These are phyloP conservation scores for Solenopsis invicta DNA, from an alignment of 1,140 invertebrate species.

Conservation along the genomic window DNA sequence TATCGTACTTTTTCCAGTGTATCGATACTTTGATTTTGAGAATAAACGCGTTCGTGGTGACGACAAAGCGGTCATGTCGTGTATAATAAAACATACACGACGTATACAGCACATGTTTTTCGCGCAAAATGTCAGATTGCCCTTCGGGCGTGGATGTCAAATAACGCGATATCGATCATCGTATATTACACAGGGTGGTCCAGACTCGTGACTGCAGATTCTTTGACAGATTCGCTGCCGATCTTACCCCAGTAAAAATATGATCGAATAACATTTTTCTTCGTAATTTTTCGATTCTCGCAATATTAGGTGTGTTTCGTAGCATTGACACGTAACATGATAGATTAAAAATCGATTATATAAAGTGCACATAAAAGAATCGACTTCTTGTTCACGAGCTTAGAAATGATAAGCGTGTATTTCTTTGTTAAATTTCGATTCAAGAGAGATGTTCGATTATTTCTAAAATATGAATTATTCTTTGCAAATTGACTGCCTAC, in stretches of 20 bases:
- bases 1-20: conserved; percentile 1
- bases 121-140: conserved; percentile 38
- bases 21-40: conserved; percentile 36
- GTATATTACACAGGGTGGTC: conserved; percentile 7
- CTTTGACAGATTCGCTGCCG: background rate
- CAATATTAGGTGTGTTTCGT: background rate
- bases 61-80: conserved; percentile 37
- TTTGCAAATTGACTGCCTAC: background rate
- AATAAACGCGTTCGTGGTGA: conserved; percentile 23
- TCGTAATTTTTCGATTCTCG: background rate
- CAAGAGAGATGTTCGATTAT: background rate
- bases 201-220: background rate
- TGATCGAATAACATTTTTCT: background rate
- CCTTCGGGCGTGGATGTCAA: conserved; percentile 22
- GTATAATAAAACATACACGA: conserved; percentile 26
- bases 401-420: too few species aligned
- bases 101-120: conserved; percentile 25
- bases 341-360: background rate
- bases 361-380: background rate
- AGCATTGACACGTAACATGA: background rate
- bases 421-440: background rate
- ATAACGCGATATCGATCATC: conserved; percentile 51
- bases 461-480: background rate
- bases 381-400: background rate
- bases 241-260: conserved; percentile 9